phyloP scores from a whole-genome alignment of 2,888 invertebrate species.

The Caenorhabditis auriculariae region DNA sequence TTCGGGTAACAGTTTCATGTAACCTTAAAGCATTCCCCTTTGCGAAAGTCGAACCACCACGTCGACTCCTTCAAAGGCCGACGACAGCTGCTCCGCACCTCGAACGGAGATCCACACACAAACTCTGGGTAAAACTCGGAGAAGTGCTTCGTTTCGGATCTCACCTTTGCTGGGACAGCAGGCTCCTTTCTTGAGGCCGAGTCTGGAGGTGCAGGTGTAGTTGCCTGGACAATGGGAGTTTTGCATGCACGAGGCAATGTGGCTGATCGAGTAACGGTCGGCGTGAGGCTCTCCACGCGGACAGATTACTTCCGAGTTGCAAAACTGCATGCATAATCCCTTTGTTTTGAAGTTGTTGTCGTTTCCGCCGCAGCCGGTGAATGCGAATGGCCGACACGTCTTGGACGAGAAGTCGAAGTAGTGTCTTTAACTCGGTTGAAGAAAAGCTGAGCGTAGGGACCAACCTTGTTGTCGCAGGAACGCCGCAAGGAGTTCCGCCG shows the following conservation, averaged over 20 bases:
- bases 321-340: slow-evolving; percentile 48
- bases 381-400: slow-evolving; percentile 41
- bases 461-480: slow-evolving; percentile 33
- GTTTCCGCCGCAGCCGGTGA: slow-evolving; percentile 72
- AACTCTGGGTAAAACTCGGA: slow-evolving; percentile 17
- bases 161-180: slow-evolving; percentile 50
- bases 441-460: neutral
- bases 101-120: slow-evolving; percentile 42
- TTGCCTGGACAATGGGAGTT: slow-evolving; percentile 46
- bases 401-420: slow-evolving; percentile 45
- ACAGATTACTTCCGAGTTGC: slow-evolving; percentile 44
- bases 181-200: slow-evolving; percentile 34
- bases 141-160: too few relatives aligned
- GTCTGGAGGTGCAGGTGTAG: slow-evolving; percentile 38
- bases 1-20: too few relatives aligned
- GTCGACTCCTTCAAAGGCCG: slow-evolving; percentile 10
- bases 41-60: slow-evolving; percentile 43
- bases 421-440: slow-evolving; percentile 18
- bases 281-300: slow-evolving; percentile 46
- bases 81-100: slow-evolving; percentile 31
- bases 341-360: slow-evolving; percentile 69
- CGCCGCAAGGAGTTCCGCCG: slow-evolving; percentile 43
- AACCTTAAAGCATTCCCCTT: slow-evolving; percentile 35
- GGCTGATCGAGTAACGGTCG: slow-evolving; percentile 44
- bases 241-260: slow-evolving; percentile 41